Conservation (phyloP, 2,113 vertebrate genomes). For the Pomatorhinus ruficollis region DNA sequence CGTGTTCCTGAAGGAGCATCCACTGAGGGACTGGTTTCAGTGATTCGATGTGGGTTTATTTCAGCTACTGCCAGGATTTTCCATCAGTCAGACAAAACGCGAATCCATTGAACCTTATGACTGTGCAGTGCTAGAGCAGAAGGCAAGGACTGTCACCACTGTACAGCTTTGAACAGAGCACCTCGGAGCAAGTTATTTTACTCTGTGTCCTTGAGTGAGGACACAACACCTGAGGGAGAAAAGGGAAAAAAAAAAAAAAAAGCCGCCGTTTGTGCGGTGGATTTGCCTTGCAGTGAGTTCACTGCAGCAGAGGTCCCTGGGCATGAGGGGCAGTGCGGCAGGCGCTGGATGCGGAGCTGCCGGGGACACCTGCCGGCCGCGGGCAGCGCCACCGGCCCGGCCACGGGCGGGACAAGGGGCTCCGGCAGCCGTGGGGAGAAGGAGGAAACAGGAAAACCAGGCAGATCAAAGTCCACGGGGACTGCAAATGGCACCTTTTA, state of each 20-base stretch:
- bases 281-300: neutral
- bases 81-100: neutral
- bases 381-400: neutral
- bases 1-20: neutral
- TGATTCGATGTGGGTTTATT: neutral
- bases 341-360: neutral
- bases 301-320: neutral
- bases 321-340: neutral
- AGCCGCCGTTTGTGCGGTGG: neutral
- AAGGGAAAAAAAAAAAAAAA: too few relatives aligned
- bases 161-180: neutral
- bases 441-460: neutral
- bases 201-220: neutral
- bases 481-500: neutral
- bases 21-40: neutral
- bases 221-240: neutral
- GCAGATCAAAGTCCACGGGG: neutral
- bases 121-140: neutral
- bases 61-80: slow-evolving; percentile 14
- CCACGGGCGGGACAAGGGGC: neutral
- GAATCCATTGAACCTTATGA: neutral
- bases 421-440: accelerated
- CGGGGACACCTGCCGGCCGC: neutral
- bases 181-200: neutral
- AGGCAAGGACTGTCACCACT: neutral